phyloP scores from a whole-genome alignment of 1,140 invertebrate genomes.

The Chlorops oryzae region DNA sequence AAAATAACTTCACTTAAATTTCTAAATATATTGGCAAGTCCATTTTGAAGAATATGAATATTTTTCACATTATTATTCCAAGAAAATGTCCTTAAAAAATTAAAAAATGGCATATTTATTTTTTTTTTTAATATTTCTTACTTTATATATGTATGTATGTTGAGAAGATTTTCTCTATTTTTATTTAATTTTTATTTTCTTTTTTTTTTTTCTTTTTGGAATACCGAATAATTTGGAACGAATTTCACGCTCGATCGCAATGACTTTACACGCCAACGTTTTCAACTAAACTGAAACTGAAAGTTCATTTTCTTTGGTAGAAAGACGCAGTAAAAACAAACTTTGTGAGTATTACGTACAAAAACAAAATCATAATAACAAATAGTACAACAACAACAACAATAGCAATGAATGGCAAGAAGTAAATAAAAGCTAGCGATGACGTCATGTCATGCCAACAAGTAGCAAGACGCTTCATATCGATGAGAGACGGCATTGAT shows the following conservation, averaged over 20 bases:
- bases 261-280: constrained; percentile 41
- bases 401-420: background rate
- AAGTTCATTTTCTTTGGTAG: constrained; percentile 25
- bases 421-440: background rate
- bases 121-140: background rate
- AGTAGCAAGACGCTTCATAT: no score
- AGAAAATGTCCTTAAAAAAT: background rate
- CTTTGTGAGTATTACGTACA: constrained; percentile 9
- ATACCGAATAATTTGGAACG: constrained; percentile 12
- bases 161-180: background rate
- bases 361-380: constrained; percentile 1
- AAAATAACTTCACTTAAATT: no score
- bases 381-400: constrained; percentile 1
- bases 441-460: constrained; percentile 10
- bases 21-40: no score
- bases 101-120: background rate
- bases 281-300: constrained; percentile 33
- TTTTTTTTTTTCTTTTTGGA: constrained; percentile 15
- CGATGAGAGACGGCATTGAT: no score
- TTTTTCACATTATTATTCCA: no score
- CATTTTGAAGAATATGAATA: no score
- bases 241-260: no score
- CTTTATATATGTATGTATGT: background rate
- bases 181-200: background rate
- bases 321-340: constrained; percentile 4